Evolutionary conservation across 2,113 vertebrate species (phyloP), one percentile per base, ranked within the genome.

Genomic region (Anhinga anhinga): DNA sequence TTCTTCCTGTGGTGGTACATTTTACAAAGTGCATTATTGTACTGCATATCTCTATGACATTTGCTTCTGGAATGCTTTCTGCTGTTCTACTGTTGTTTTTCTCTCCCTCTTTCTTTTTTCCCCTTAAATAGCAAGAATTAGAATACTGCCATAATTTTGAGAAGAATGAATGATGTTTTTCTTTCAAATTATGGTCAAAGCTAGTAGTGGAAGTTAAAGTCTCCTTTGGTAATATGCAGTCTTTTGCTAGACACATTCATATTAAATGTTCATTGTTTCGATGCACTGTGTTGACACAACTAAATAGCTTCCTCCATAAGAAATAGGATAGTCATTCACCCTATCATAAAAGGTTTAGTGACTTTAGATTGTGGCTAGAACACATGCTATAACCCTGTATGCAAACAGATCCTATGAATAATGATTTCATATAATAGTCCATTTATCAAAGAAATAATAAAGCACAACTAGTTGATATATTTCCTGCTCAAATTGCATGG

Each of bases 41-140:
- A 47, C 17, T 56, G 44, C 40, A 73, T 83, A 94, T 95, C 67
- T 86, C 29, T 47, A 26, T 90, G 86, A 63, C 56, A 91, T 95
- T 91, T 87, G 13, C 34, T 92, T 84, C 73, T 95, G 70, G n/a
- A 91, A 83, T 90, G n/a, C 38, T 81, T 92, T 95, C 19, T 78
- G 27, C n/a, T 73, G 25, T 78, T 93, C 29, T 73, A 17, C 38
- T 88, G 20, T 14, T 69, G 13, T 30, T 77, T 93, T 91, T 73
- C 11, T 65, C 8, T 74, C 19, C 23, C 3, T 30, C 25, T 53
- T 86, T 79, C 30, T 50, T 73, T 84, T 72, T 63, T 7, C 4
- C 15, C 3, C 20, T 29, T 89, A 82, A 80, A 69, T 15, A 70
- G 11, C 14, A 88, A 80, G 45, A 91, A 80, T 91, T 80, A 82